Evolutionary conservation across 2,888 invertebrate genomes (phyloP).

Genomic region (Drosophila paracracens): DNA sequence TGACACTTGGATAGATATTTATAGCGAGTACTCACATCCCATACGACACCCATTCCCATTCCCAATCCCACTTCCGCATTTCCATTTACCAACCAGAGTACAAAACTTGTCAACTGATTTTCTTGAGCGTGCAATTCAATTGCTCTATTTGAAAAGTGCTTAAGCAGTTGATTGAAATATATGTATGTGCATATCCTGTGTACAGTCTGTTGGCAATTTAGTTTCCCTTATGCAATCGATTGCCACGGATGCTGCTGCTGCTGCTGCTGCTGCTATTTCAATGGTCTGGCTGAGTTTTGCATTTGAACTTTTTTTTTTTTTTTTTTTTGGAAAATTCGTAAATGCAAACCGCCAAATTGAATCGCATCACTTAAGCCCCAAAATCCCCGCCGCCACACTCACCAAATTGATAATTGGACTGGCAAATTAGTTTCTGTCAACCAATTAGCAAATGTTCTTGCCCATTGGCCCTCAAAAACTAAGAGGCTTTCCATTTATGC

Average conservation of each 20-base stretch:
- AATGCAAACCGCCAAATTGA: slow-evolving; percentile 24
- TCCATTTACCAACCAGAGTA: neutral
- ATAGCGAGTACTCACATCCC: slow-evolving; percentile 34
- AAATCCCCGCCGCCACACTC: neutral
- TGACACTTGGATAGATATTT: slow-evolving; percentile 74
- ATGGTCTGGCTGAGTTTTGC: slow-evolving; percentile 21
- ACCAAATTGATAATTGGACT: slow-evolving; percentile 47
- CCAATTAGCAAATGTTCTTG: slow-evolving; percentile 64
- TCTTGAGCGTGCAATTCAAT: slow-evolving; percentile 57
- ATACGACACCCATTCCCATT: neutral
- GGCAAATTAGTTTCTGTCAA: slow-evolving; percentile 56
- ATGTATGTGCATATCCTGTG: slow-evolving; percentile 23
- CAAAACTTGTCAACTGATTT: slow-evolving; percentile 62
- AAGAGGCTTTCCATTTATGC: slow-evolving; percentile 65
- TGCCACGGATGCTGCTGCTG: slow-evolving; percentile 19
- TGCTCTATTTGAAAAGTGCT: slow-evolving; percentile 54
- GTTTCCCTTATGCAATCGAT: slow-evolving; percentile 35
- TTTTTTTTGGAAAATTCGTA: slow-evolving; percentile 4
- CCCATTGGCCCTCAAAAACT: slow-evolving; percentile 30
- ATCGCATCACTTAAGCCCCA: slow-evolving; percentile 29
- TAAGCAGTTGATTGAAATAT: slow-evolving; percentile 74
- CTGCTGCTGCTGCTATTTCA: slow-evolving; percentile 12
- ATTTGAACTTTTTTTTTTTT: slow-evolving; percentile 13
- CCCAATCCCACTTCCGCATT: neutral
- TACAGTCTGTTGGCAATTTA: slow-evolving; percentile 28